Evolutionary conservation across 2,888 invertebrate species (phyloP).

Genomic region (Sceliomorpha sp.): DNA sequence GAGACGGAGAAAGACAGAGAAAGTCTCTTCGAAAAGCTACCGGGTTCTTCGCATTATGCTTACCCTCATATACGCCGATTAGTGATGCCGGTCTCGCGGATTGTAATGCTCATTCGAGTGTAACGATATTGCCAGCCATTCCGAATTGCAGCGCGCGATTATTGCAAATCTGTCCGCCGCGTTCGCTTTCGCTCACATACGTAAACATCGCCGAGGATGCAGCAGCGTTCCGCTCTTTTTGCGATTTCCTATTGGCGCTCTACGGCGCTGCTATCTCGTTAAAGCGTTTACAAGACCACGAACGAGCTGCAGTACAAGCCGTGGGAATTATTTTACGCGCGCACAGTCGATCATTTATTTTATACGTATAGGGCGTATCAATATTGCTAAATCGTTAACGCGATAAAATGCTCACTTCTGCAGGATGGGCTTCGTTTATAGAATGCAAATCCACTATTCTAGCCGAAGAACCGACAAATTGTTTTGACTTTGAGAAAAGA

Average conservation of each 20-base stretch:
- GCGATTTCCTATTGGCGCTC: slow-evolving; percentile 15
- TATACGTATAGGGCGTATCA: neutral
- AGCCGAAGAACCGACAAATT: no score
- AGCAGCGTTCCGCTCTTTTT: slow-evolving; percentile 7
- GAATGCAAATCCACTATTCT: no score
- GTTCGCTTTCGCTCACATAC: slow-evolving; percentile 41
- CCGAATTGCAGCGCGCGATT: slow-evolving; percentile 61
- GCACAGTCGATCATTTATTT: neutral
- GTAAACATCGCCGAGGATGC: slow-evolving; percentile 22
- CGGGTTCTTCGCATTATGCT: slow-evolving; percentile 63
- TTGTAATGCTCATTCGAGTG: slow-evolving; percentile 29
- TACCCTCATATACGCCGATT: slow-evolving; percentile 58
- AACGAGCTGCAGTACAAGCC: slow-evolving; percentile 15
- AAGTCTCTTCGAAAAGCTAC: slow-evolving; percentile 52
- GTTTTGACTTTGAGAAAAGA: no score
- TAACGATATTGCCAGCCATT: slow-evolving; percentile 35
- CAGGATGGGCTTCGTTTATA: no score
- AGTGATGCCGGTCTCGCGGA: slow-evolving; percentile 51
- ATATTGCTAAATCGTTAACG: no score
- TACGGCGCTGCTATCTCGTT: slow-evolving; percentile 9
- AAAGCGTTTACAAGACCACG: slow-evolving; percentile 7
- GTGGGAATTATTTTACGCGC: slow-evolving; percentile 15
- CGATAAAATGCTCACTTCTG: no score
- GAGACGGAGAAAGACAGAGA: slow-evolving; percentile 57
- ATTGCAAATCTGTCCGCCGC: slow-evolving; percentile 55